Evolutionary conservation across 2,888 invertebrate species (phyloP), one percentile per base, ranked within the genome.

Genomic region (Epistrophella euchroma): DNA sequence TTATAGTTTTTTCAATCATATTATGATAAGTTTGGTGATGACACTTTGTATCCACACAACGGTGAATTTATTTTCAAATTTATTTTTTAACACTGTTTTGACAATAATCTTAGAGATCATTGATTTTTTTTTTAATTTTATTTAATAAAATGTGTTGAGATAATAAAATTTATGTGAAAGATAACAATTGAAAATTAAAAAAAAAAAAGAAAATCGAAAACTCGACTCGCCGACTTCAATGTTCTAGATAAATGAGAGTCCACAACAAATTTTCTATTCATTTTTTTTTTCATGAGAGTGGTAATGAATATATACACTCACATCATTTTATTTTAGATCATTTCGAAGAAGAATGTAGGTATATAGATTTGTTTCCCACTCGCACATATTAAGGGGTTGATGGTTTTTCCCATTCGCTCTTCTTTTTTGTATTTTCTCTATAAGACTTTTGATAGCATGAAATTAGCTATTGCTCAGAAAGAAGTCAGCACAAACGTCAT

Each of bases 161-260:
- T 52, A 13, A 28, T 25, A 7, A 22, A 25, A 52, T 52, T 50
- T 15, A 22, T 37, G 19, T 19, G 2, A 22, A 37, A 13, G 4
- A 19, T 58, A 58, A 60, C 37, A 37, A 40, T 60, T 37, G 15
- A 52, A 55, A 45, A 64, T 47, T n/a, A 15, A 62, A 43, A 55
- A 40, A 55, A 40, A 47, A 68, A 55, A 74, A 66, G 13, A 60
- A 68, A 70, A 71, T 68, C 43, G 45, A 77, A 81, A 82, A 86
- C 77, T 70, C 77, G 64, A 86, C 86, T 86, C 77, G 82, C 77
- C 82, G 86, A 78, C 82, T 86, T 86, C 86, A 86, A 86, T 86
- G 86, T 71, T 86, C 86, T 86, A 78, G 77, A 82, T 78, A 86
- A 86, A 86, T 86, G 86, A 74, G 74, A 76, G 62, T 71, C 66